Percentiles rank a stretch among this genome's conserved stretches.
phyloP scores from a whole-genome alignment of 2,888 invertebrate genomes.

The Heliothis peltigera region DNA sequence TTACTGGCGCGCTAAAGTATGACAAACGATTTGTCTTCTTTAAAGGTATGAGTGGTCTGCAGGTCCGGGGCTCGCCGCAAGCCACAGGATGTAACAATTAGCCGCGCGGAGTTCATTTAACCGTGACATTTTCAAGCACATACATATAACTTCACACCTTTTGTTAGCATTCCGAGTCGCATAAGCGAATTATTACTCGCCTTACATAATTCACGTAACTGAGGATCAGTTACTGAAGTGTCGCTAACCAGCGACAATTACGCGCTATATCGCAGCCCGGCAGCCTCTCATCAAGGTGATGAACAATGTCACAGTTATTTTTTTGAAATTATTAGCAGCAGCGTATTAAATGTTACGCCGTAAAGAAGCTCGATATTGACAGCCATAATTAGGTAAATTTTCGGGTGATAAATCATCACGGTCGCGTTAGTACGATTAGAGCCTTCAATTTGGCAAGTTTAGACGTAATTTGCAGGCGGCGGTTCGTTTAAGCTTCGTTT shows the following conservation, averaged over 20 bases:
- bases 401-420: conserved; percentile 39
- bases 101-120: conserved; percentile 47
- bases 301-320: conserved; percentile 45
- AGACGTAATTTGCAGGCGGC: conserved; percentile 42
- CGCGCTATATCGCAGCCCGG: conserved; percentile 24
- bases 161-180: conserved; percentile 33
- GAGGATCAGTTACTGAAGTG: conserved; percentile 36
- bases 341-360: conserved; percentile 25
- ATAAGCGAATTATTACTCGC: conserved; percentile 27
- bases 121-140: conserved; percentile 59
- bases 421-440: conserved; percentile 37
- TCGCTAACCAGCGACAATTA: conserved; percentile 44
- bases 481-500: conserved; percentile 21
- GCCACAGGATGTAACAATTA: conserved; percentile 53
- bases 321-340: conserved; percentile 34
- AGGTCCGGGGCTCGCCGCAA: conserved; percentile 20
- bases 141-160: conserved; percentile 48
- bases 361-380: conserved; percentile 18
- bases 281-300: conserved; percentile 42
- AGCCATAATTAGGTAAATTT: conserved; percentile 29
- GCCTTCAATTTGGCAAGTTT: conserved; percentile 39
- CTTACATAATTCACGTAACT: conserved; percentile 58
- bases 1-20: conserved; percentile 16
- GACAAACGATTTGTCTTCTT: conserved; percentile 18
- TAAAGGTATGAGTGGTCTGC: neutral